phyloP scores from a whole-genome alignment of 1,140 invertebrate species.

The Camponotus pennsylvanicus region DNA sequence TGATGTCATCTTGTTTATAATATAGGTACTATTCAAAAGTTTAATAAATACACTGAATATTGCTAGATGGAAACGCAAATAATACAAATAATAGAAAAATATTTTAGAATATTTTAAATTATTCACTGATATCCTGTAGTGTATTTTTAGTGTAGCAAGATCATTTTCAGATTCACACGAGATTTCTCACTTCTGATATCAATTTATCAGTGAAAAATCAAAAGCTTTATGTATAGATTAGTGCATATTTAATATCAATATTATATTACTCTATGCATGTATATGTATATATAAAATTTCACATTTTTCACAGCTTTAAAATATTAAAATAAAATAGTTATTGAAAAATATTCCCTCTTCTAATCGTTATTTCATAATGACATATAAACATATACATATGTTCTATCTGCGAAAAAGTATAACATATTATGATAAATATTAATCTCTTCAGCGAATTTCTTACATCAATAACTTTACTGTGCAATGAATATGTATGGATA shows the following conservation, averaged over 20 bases:
- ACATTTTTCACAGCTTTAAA: not conserved
- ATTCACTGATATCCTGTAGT: not conserved
- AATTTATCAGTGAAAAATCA: no score
- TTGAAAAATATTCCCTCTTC: not conserved
- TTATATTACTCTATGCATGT: not conserved
- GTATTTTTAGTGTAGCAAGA: no score
- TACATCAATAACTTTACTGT: not conserved
- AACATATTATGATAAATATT: not conserved
- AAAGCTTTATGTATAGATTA: no score
- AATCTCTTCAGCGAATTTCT: not conserved
- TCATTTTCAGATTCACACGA: not conserved
- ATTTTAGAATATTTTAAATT: not conserved
- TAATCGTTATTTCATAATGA: not conserved
- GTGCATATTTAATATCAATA: no score
- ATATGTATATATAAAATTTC: not conserved
- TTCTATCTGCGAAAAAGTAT: not conserved
- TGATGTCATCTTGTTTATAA: not conserved
- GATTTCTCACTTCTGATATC: no score
- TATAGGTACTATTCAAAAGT: not conserved
- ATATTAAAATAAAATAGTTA: not conserved
- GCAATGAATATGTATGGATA: not conserved
- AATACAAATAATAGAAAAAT: not conserved
- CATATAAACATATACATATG: not conserved
- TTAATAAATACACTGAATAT: not conserved
- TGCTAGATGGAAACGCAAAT: not conserved